Evolutionary conservation across 1,140 invertebrate species (phyloP), one percentile per base, ranked within the genome.

Genomic region (Danaus melanippus): DNA sequence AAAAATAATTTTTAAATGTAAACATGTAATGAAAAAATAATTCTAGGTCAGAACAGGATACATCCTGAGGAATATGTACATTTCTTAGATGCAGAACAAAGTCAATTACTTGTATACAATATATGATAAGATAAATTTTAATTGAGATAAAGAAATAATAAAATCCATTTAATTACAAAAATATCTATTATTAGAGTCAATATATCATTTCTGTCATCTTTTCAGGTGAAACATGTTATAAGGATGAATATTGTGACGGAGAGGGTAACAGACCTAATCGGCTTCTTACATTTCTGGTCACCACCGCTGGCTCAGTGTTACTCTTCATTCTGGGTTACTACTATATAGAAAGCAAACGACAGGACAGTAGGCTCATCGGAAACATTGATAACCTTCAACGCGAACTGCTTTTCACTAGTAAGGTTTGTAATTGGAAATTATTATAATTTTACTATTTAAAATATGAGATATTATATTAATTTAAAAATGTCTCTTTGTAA

Each of bases 311-410:
- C 42, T 90, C 91, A 5, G 90, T 92, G 8, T 75, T 94, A 10
- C 74, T 93, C 53, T 94, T 95, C 68, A 90, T 91, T n/a, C 89
- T 94, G 51, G 92, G 92, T 15, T 93, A 93, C 80, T 93, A 93
- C 78, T 92, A 91, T 62, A 90, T 93, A 62, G 93, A 93, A 79
- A 93, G 92, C 72, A 91, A 87, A 66, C 90, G 90, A 68, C 89
- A 91, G 65, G 93, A 88, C 59, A 76, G 85, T 53, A 74, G 77
- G 61, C 71, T 87, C 32, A 80, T 88, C 60, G 84, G 76, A 10
- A 86, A 77, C 60, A 86, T 88, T 39, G 87, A 88, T 70, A 79
- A 82, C 52, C 60, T 88, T 10, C 87, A 88, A 55, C 76, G 86
- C 39, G 85, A 88, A 59, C 71, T 88, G 52, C 69, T 88, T 53